phyloP scores from a whole-genome alignment of 2,113 vertebrate species.

The Bettongia penicillata region DNA sequence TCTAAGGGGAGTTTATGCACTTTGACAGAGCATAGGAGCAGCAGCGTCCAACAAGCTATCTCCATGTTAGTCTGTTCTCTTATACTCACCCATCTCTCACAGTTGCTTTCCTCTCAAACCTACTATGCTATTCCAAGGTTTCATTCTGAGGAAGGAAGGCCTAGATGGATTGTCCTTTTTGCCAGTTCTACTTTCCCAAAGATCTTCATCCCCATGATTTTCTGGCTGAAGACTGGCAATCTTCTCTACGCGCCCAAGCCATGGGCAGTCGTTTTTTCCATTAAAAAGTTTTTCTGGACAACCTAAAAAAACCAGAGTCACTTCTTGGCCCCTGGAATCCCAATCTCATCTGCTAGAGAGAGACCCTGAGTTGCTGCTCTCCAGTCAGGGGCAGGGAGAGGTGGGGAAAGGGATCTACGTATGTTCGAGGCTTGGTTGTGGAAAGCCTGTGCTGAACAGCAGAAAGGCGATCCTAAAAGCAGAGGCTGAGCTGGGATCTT shows the following conservation, averaged over 20 bases:
- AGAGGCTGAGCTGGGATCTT: slow-evolving; percentile 76
- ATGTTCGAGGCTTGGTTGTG: slow-evolving; percentile 70
- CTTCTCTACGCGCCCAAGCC: slow-evolving; percentile 60
- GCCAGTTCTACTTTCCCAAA: not conserved
- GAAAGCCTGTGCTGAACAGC: slow-evolving; percentile 76
- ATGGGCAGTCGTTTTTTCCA: slow-evolving; percentile 49
- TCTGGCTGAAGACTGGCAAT: slow-evolving; percentile 62
- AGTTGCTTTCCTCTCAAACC: not conserved
- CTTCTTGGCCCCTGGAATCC: slow-evolving; percentile 65
- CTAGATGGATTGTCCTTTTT: not conserved
- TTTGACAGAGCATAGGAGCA: not conserved
- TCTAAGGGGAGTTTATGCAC: rapidly evolving
- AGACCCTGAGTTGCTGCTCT: slow-evolving; percentile 57
- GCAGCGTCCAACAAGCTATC: not conserved
- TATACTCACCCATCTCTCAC: not conserved
- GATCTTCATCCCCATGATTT: not conserved
- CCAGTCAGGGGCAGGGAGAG: slow-evolving; percentile 38
- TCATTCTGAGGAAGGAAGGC: not conserved
- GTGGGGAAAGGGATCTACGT: slow-evolving; percentile 53
- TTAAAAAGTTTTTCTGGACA: slow-evolving; percentile 64
- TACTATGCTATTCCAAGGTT: rapidly evolving
- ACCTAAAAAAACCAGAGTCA: slow-evolving; percentile 65
- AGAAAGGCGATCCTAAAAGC: slow-evolving; percentile 60
- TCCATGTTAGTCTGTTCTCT: not conserved
- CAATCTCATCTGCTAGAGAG: slow-evolving; percentile 67